Evolutionary conservation across 2,113 vertebrate genomes (phyloP).

Genomic region (Numenius arquata): DNA sequence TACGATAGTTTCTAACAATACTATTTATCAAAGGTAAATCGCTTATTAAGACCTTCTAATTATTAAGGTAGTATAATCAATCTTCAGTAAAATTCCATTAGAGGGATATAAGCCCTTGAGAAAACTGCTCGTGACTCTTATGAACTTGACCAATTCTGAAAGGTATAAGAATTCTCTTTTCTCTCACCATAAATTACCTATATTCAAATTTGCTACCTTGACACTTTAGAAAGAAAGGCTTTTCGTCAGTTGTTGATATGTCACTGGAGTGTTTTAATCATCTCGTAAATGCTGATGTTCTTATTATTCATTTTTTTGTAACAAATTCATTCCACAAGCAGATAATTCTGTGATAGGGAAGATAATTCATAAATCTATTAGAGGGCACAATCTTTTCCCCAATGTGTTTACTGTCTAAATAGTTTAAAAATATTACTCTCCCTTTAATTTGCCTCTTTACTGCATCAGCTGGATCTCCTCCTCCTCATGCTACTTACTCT

Average conservation of each 20-base stretch:
- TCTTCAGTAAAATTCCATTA: constrained; percentile 67
- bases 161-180: neutral
- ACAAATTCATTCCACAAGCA: neutral
- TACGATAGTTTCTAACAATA: constrained; percentile 29
- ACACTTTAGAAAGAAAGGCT: neutral
- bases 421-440: neutral
- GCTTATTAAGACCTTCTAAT: constrained; percentile 73
- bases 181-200: neutral
- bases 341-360: neutral
- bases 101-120: constrained; percentile 55
- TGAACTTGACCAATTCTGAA: constrained; percentile 43
- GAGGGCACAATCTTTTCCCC: neutral
- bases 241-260: neutral
- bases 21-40: constrained; percentile 72
- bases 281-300: neutral
- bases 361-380: neutral
- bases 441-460: neutral
- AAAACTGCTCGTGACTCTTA: constrained; percentile 39
- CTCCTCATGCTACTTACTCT: neutral
- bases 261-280: neutral
- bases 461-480: neutral
- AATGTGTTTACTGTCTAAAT: neutral
- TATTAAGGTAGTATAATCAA: constrained; percentile 70
- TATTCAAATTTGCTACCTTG: neutral
- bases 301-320: neutral